phyloP scores from a whole-genome alignment of 2,113 vertebrate genomes.

The Emydura subglobosa region DNA sequence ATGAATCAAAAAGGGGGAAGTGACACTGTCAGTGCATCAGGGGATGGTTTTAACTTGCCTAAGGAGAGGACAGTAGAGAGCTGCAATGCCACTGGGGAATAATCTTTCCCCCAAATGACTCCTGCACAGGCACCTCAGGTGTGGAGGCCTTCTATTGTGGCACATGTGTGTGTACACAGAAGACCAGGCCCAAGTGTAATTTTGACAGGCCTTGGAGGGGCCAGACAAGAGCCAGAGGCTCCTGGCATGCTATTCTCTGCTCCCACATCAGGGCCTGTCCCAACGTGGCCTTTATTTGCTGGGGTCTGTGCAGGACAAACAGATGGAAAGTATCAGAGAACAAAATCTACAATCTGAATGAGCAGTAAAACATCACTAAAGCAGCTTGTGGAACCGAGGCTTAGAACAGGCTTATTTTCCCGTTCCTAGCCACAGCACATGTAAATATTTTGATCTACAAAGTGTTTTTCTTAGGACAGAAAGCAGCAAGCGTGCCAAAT shows the following conservation, averaged over 20 bases:
- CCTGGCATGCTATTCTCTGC: neutral
- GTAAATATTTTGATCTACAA: constrained; percentile 48
- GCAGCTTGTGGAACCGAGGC: neutral
- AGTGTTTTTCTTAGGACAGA: neutral
- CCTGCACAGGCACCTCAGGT: neutral
- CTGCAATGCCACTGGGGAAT: neutral
- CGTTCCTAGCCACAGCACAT: neutral
- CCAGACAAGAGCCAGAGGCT: neutral
- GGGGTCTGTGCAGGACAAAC: neutral
- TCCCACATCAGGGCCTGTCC: neutral
- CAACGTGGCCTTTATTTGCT: neutral
- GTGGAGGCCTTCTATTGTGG: rapidly evolving
- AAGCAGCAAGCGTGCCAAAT: neutral
- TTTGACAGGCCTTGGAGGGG: neutral
- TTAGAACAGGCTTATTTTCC: neutral
- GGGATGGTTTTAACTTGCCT: rapidly evolving
- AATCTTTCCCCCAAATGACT: no score
- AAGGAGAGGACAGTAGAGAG: rapidly evolving
- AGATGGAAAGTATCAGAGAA: neutral
- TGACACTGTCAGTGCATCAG: rapidly evolving
- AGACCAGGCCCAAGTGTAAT: neutral
- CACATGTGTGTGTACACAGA: neutral
- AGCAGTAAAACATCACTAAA: neutral
- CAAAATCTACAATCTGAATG: neutral
- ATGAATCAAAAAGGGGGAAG: neutral